A percentile compares a stretch with the other conserved stretches of the same genome.
Evolutionary conservation across 2,113 vertebrate species (phyloP).

Genomic region (Nothoprocta pentlandii): DNA sequence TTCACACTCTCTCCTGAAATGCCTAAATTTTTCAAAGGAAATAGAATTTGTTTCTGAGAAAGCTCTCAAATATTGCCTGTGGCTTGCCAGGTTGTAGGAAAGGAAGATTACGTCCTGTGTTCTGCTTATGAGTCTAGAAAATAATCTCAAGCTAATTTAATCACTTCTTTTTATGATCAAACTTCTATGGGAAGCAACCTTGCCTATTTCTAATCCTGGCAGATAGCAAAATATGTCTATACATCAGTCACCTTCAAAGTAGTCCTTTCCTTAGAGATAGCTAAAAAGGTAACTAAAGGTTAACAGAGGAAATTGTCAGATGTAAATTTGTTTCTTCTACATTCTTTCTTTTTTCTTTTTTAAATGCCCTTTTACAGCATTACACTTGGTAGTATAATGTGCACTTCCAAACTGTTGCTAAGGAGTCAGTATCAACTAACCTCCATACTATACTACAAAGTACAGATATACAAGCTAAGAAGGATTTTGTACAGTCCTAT

Average conservation of each 20-base stretch:
- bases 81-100: background rate
- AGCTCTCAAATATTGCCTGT: background rate
- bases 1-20: background rate
- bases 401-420: background rate
- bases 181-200: background rate
- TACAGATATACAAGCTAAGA: background rate
- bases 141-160: background rate
- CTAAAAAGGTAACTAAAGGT: background rate
- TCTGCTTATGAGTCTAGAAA: background rate
- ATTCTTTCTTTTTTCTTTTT: background rate
- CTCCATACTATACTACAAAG: too few relatives aligned
- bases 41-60: background rate
- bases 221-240: background rate
- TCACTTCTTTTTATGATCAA: background rate
- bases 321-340: accelerated
- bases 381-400: background rate
- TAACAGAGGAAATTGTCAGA: background rate
- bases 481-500: background rate
- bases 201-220: background rate
- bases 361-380: background rate
- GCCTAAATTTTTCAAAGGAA: background rate
- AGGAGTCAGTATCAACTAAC: background rate
- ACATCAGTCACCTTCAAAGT: background rate
- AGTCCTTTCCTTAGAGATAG: background rate
- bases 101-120: background rate